A percentile compares a stretch with the other conserved stretches of the same genome.
Conservation (phyloP, 2,797 vertebrate species). For the Florisuga fusca region DNA sequence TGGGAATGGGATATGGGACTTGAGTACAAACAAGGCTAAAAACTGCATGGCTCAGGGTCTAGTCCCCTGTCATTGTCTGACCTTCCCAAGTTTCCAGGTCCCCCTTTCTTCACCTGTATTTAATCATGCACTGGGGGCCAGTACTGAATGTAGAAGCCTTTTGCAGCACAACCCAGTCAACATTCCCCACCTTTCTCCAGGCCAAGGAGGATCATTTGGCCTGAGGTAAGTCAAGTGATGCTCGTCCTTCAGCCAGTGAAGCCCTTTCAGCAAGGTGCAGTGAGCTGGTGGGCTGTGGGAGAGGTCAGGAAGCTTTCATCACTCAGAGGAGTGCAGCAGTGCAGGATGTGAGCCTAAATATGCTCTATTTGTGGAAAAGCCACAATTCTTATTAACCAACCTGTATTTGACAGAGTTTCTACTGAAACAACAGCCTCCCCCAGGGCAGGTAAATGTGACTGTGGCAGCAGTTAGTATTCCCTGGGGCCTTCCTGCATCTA, state of each 20-base stretch:
- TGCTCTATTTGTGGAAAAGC: not conserved
- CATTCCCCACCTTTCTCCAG: fast-evolving
- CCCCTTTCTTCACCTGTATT: not conserved
- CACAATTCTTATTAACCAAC: constrained; percentile 40
- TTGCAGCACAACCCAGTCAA: not conserved
- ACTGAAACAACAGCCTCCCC: constrained; percentile 41
- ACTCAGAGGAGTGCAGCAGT: not conserved
- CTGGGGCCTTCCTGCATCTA: not conserved
- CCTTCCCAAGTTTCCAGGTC: not conserved
- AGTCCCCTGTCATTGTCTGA: not conserved
- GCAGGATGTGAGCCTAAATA: not conserved
- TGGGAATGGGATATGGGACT: not conserved
- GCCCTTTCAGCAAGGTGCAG: not conserved
- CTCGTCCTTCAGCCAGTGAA: not conserved
- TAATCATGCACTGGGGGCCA: not conserved
- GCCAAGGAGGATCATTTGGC: fast-evolving
- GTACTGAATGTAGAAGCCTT: not conserved
- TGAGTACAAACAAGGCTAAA: not conserved
- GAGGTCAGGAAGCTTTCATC: not conserved
- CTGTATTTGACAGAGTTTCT: constrained; percentile 31
- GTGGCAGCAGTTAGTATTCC: constrained; percentile 30
- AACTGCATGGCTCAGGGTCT: not conserved
- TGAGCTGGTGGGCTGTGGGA: fast-evolving
- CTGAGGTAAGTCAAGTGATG: not conserved
- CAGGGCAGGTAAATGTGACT: constrained; percentile 59